phyloP scores from a whole-genome alignment of 2,797 vertebrate genomes.

The Margarornis squamiger region DNA sequence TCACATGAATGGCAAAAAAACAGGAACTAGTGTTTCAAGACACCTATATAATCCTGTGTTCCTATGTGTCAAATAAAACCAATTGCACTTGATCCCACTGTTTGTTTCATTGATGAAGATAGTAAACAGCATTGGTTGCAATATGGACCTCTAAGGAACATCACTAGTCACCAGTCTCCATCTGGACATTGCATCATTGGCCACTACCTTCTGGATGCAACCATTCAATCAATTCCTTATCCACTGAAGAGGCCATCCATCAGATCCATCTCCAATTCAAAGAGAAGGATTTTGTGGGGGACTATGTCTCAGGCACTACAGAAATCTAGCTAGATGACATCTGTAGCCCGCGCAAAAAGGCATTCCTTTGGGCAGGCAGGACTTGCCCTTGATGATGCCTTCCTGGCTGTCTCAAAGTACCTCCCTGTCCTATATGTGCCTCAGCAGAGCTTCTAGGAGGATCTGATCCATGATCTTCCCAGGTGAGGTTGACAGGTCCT shows the following conservation, averaged over 20 bases:
- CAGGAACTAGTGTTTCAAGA: neutral
- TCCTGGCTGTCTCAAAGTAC: neutral
- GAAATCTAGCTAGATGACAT: neutral
- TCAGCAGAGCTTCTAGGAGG: neutral
- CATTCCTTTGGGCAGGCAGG: neutral
- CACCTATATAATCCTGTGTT: neutral
- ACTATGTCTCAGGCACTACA: neutral
- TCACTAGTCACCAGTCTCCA: neutral
- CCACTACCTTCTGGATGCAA: neutral
- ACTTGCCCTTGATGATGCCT: neutral
- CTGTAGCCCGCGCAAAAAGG: accelerated
- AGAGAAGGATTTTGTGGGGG: neutral
- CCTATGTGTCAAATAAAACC: neutral
- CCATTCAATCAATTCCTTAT: no score
- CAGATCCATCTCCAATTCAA: neutral
- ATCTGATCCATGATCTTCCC: neutral
- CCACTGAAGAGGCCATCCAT: neutral
- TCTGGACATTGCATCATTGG: neutral
- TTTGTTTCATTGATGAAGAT: neutral
- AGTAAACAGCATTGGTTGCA: neutral
- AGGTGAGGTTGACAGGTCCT: neutral
- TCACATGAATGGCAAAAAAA: neutral
- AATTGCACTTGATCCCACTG: accelerated
- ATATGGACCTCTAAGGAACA: accelerated
- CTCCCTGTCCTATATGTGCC: neutral